A percentile compares a stretch with the other conserved stretches of the same genome.
Evolutionary conservation across 1,140 invertebrate genomes (phyloP).

Genomic region (Cylas formicarius): DNA sequence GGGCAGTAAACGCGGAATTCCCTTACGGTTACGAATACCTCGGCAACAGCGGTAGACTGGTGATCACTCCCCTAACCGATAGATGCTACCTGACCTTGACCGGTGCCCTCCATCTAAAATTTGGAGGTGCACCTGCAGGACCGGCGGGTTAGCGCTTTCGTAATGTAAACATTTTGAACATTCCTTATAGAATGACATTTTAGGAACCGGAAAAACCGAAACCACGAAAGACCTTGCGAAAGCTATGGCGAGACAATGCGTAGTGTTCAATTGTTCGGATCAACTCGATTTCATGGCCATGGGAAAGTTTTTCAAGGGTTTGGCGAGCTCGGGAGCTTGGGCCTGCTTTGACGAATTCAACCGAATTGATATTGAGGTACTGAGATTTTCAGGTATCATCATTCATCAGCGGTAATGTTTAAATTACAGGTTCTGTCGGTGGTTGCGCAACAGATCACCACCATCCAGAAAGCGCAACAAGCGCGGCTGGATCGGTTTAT

Average conservation of each 20-base stretch:
- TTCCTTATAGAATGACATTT: constrained; percentile 1
- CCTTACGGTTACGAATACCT: constrained; percentile 93
- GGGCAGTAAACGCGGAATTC: constrained; percentile 69
- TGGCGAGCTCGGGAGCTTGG: constrained; percentile 62
- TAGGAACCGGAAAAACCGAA: constrained; percentile 63
- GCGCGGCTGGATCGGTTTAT: constrained; percentile 45
- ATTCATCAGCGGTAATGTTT: not conserved
- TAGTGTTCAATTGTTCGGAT: constrained; percentile 73
- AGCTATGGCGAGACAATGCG: constrained; percentile 66
- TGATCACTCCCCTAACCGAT: constrained; percentile 85
- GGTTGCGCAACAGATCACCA: constrained; percentile 55
- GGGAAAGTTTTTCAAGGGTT: constrained; percentile 58
- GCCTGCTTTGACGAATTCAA: constrained; percentile 76
- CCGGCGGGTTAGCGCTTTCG: constrained; percentile 49
- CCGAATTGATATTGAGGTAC: constrained; percentile 58
- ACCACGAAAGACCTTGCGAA: constrained; percentile 70
- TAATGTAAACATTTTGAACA: not conserved
- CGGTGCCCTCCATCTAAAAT: constrained; percentile 60
- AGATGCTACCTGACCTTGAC: constrained; percentile 64
- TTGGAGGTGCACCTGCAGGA: constrained; percentile 66
- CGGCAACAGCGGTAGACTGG: constrained; percentile 78
- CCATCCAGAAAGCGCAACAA: constrained; percentile 54
- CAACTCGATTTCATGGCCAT: constrained; percentile 65
- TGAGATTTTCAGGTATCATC: not conserved
- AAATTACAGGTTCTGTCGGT: constrained; percentile 46